Conservation (phyloP, 2,797 vertebrate species). For the Thalassophryne amazonica region DNA sequence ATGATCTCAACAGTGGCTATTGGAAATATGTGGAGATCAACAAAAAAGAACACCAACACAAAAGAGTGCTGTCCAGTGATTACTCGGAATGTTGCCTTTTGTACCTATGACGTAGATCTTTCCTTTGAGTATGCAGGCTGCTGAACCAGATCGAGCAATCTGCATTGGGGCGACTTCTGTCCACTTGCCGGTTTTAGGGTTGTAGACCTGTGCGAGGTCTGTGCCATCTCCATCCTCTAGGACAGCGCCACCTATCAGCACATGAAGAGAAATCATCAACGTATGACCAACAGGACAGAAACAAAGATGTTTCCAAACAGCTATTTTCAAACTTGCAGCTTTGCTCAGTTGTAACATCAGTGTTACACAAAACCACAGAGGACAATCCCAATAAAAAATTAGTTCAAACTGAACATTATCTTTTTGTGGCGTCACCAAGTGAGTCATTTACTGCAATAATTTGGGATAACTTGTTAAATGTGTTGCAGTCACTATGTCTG, state of each 20-base stretch:
- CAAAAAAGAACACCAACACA: not conserved
- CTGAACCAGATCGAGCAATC: conserved; percentile 83
- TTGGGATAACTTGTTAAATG: no score
- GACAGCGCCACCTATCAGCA: conserved; percentile 73
- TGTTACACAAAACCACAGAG: no score
- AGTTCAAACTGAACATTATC: no score
- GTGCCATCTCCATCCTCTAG: conserved; percentile 83
- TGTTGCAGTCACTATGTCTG: no score
- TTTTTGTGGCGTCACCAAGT: no score
- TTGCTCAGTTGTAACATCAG: no score
- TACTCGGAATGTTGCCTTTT: no score
- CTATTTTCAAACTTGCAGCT: no score
- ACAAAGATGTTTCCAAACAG: not conserved
- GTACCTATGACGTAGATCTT: conserved; percentile 84
- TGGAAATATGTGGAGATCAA: not conserved
- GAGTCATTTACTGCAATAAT: no score
- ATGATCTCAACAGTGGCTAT: not conserved
- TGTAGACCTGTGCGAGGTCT: conserved; percentile 81
- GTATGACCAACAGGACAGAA: not conserved
- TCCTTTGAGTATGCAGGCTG: conserved; percentile 80
- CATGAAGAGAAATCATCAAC: not conserved
- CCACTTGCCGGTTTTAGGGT: conserved; percentile 76
- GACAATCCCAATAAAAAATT: not conserved
- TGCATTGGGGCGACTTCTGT: conserved; percentile 81
- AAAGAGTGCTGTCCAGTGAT: not conserved